Percentiles rank a stretch among this genome's conserved stretches.
Evolutionary conservation across 2,797 vertebrate genomes (phyloP).

Genomic region (Enteromius argenteus): DNA sequence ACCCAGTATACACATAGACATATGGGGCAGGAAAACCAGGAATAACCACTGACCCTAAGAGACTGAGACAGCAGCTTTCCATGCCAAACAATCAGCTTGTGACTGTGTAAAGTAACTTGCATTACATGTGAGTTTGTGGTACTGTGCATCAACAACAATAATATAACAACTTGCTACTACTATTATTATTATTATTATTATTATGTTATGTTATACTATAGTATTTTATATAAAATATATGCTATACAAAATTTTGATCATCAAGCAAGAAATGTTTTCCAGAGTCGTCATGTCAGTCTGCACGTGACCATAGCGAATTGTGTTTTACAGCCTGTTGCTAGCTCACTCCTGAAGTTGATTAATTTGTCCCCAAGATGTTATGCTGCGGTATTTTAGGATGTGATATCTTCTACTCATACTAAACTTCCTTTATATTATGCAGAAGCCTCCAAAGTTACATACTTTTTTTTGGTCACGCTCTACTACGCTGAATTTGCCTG

Average conservation of each 20-base stretch:
- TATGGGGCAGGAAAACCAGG: background rate
- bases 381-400: background rate
- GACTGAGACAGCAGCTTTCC: background rate
- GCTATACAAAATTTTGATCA: background rate
- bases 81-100: background rate
- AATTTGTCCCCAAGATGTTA: background rate
- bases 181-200: background rate
- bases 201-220: background rate
- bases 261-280: background rate
- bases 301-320: background rate
- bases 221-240: background rate
- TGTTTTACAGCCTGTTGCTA: background rate
- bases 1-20: conserved; percentile 17
- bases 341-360: background rate
- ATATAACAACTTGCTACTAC: background rate
- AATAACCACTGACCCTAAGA: background rate
- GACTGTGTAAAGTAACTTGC: background rate
- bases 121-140: background rate
- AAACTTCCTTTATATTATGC: background rate
- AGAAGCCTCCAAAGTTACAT: background rate
- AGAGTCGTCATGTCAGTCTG: background rate
- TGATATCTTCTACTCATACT: background rate
- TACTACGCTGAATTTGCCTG: background rate
- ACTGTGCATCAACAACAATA: background rate
- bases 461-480: background rate